phyloP scores from a whole-genome alignment of 1,140 invertebrate species.

The Pectinophora gossypiella region DNA sequence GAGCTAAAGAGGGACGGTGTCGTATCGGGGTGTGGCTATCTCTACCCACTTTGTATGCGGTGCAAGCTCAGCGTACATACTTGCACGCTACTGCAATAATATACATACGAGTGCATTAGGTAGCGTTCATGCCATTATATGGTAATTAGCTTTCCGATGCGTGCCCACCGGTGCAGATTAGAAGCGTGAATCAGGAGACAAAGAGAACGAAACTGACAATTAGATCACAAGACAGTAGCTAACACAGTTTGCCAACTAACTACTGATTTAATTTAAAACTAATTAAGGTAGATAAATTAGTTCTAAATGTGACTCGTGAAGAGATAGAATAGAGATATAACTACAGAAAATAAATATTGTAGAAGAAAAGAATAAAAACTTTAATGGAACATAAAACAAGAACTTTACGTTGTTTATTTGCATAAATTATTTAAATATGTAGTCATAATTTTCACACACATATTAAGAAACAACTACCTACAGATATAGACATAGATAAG shows the following conservation, averaged over 20 bases:
- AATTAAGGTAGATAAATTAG: not conserved
- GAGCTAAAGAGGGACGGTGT: conserved; percentile 45
- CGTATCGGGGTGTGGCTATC: conserved; percentile 67
- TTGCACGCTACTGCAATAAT: conserved; percentile 44
- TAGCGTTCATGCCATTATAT: conserved; percentile 46
- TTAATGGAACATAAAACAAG: no score
- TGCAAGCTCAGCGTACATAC: conserved; percentile 29
- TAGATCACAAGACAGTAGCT: not conserved
- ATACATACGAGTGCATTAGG: conserved; percentile 21
- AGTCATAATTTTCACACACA: not conserved
- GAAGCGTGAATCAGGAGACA: conserved; percentile 16
- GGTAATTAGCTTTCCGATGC: conserved; percentile 50
- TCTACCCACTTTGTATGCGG: conserved; percentile 53
- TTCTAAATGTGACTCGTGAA: not conserved
- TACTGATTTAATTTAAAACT: not conserved
- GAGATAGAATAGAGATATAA: not conserved
- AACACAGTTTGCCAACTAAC: not conserved
- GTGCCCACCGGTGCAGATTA: conserved; percentile 36
- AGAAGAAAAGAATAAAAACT: no score
- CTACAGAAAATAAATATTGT: not conserved
- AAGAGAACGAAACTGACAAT: not conserved
- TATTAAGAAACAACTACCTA: not conserved
- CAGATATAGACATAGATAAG: not conserved
- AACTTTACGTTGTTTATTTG: no score
- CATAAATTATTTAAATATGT: not conserved